A percentile compares a stretch with the other conserved stretches of the same genome.
phyloP scores from a whole-genome alignment of 2,888 invertebrate genomes.

The Sisyra nigra region DNA sequence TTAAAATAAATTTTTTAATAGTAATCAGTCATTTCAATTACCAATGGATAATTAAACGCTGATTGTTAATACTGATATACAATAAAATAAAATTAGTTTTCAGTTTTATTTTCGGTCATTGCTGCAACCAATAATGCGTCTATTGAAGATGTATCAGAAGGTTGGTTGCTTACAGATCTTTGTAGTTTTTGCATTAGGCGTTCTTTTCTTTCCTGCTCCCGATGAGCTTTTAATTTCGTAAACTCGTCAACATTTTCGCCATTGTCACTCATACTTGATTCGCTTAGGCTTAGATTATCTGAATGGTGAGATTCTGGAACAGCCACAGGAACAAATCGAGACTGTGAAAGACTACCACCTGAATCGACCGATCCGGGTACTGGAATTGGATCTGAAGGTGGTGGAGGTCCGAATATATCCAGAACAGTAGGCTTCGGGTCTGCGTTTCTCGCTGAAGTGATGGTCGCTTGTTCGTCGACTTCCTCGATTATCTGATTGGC shows the following conservation, averaged over 20 bases:
- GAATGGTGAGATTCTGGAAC: constrained; percentile 6
- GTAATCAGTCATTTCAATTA: too few species aligned
- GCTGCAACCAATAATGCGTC: too few species aligned
- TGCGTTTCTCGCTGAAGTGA: constrained; percentile 50
- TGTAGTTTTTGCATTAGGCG: constrained; percentile 42
- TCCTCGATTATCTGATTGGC: constrained; percentile 59
- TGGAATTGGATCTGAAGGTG: constrained; percentile 25
- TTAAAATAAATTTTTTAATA: too few species aligned
- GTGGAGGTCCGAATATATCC: constrained; percentile 36
- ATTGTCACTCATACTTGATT: constrained; percentile 23
- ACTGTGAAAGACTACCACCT: constrained; percentile 15
- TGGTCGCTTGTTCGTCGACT: constrained; percentile 68
- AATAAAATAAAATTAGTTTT: too few species aligned
- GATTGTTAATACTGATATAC: too few species aligned
- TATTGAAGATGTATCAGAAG: constrained; percentile 18
- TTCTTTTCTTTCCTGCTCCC: constrained; percentile 51
- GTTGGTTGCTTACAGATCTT: constrained; percentile 38
- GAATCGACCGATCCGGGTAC: constrained; percentile 31
- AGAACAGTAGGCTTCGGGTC: constrained; percentile 43
- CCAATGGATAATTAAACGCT: too few species aligned
- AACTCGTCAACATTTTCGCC: constrained; percentile 45
- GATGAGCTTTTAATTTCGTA: constrained; percentile 45
- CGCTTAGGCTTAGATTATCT: constrained; percentile 25
- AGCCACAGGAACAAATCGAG: constrained; percentile 15
- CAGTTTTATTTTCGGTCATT: too few species aligned